Conservation (phyloP, 2,113 vertebrate species). For the Rallus limicola region DNA sequence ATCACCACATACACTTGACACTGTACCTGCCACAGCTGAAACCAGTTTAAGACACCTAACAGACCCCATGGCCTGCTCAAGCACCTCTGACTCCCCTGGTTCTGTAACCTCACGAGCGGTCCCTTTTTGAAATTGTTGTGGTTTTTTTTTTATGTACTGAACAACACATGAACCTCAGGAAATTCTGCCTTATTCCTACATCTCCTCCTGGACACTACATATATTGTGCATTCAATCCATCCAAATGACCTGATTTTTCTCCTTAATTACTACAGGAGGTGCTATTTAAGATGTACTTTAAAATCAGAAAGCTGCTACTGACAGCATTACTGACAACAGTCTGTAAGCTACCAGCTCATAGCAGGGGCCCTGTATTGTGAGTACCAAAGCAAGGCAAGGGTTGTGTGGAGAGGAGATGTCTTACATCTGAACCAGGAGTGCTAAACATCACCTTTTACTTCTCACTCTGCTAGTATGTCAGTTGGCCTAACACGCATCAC, state of each 20-base stretch:
- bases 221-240: not conserved
- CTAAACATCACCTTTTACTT: not conserved
- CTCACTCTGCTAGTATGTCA: not conserved
- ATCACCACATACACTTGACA: not conserved
- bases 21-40: not conserved
- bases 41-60: not conserved
- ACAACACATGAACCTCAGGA: not conserved
- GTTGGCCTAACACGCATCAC: not conserved
- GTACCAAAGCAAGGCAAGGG: not conserved
- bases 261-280: not conserved
- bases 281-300: not conserved
- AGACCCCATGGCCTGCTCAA: not conserved
- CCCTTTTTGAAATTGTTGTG: not conserved
- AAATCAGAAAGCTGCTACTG: not conserved
- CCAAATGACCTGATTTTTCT: not conserved
- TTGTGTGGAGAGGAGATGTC: not conserved
- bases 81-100: not conserved
- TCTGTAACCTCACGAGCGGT: not conserved
- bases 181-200: not conserved
- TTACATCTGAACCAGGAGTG: fast-evolving
- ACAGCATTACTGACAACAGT: not conserved
- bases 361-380: not conserved
- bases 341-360: not conserved
- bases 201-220: not conserved
- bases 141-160: not conserved